Conservation (phyloP, 2,797 vertebrate species). For the Balearica regulorum region DNA sequence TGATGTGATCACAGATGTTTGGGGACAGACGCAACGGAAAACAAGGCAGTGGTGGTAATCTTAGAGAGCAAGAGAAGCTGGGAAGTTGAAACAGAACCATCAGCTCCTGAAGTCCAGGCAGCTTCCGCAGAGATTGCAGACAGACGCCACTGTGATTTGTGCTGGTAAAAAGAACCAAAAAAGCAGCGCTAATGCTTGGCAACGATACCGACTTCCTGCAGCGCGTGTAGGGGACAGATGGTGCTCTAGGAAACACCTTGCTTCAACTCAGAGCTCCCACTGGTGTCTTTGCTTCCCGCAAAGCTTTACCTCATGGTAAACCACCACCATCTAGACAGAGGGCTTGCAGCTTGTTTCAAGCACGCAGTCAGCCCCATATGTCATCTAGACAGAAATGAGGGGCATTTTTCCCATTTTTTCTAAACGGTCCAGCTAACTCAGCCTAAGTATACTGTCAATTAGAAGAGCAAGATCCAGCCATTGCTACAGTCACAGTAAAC, state of each 20-base stretch:
- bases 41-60: background rate
- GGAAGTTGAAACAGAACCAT: background rate
- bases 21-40: background rate
- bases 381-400: background rate
- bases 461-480: background rate
- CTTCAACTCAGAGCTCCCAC: background rate
- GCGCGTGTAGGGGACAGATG: background rate
- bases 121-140: background rate
- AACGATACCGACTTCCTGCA: background rate
- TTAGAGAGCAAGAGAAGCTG: background rate
- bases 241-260: background rate
- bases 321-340: background rate
- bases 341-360: background rate
- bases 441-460: background rate
- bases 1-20: accelerated
- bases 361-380: background rate
- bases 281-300: background rate
- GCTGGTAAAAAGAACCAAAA: background rate
- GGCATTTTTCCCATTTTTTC: background rate
- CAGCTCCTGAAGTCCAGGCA: background rate
- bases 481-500: background rate
- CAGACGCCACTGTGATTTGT: background rate
- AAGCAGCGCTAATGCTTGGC: background rate
- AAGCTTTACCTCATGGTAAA: background rate
- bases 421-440: background rate